Base-by-base conservation (phyloP, 2,888 invertebrate genomes). In the Drosophila subquinaria region DNA sequence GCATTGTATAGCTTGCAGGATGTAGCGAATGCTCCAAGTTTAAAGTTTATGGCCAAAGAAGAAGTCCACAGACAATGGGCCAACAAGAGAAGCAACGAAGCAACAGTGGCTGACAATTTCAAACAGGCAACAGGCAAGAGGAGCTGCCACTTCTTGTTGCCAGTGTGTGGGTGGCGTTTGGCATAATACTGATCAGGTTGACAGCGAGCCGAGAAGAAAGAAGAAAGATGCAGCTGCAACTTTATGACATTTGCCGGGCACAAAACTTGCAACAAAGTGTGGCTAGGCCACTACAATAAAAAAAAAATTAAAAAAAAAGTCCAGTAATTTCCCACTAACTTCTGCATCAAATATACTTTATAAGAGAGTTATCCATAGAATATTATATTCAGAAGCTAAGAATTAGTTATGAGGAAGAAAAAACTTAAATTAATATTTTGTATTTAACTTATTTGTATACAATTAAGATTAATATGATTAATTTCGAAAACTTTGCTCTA, bases 1-100 rank as follows among this genome's bases (percentile, higher is more conserved):
- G 55, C 47, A 84, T 84, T 84, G 82, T 82, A 73, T 72, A 64
- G 62, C 68, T 73, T 74, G 50, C 79, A 83, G 87, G 82, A 83
- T 81, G 87, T 65, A 57, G 70, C 71, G 64, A 74, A 67, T 17
- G 77, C 60, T 72, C 63, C 72, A 84, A 84, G 87, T 84, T 87
- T 82, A 72, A 82, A 84, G 84, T 84, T 84, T 84, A 84, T 87
- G 87, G 71, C 78, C 80, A 71, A 80, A 77, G 80, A 80, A 81
- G 73, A 73, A 75, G 84, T 75, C 75, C 75, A 20, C 73, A 72
- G 69, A 85, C 82, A 82, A 82, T 80, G 75, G 59, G 65, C 48
- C 70, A 64, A 36, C 56, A n/a, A 42, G 23, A 43, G 13, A 23
- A 33, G 23, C 23, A 35, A 57, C 60, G 70, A n/a, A 51, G 51